Base-by-base conservation (phyloP, 2,113 vertebrate species). In the Mus pahari region DNA sequence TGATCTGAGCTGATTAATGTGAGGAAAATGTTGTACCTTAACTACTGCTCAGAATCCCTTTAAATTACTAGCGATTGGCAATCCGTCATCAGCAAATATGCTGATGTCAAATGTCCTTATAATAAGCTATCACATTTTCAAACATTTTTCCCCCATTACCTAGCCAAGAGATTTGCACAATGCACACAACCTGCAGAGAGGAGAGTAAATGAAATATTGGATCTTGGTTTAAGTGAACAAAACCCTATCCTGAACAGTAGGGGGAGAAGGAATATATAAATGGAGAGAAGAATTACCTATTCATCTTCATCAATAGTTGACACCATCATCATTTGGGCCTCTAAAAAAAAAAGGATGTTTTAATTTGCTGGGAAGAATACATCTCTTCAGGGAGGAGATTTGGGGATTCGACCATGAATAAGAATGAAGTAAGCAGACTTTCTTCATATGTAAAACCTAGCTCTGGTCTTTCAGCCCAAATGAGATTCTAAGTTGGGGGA, bases 221-320 rank as follows among this genome's bases (percentile, higher is more conserved):
- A 42, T 96, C 97, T 97, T 86, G 73, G 94, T 89, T 97, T 96
- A 90, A 75, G 96, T 75, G 92, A 95, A 96, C 94, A 89, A 89
- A 74, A 97, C 97, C 90, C 97, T 93, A 92, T 68, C 77, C 62
- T 50, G 94, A 98, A 95, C 58, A 98, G 86, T 55, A 84, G 74
- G 0, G 68, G 62, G 36, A 70, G 84, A 53, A 91, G 91, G 84
- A 87, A 89, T 42, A 19, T 8, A 97, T 93, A 98, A 92, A 42
- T 94, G 97, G 97, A 92, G 97, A 97, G 96, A 97, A 96, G 89
- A 97, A 97, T 95, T 91, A 94, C 81, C 97, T 98, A 98, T 98
- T 98, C 95, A 98, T 98, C 98, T 98, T 98, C 98, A 98, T 98
- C 98, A 98, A 96, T 95, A 97, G 96, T 97, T 98, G 98, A 98